Conservation (phyloP, 2,113 vertebrate genomes). For the Zapus hudsonius region DNA sequence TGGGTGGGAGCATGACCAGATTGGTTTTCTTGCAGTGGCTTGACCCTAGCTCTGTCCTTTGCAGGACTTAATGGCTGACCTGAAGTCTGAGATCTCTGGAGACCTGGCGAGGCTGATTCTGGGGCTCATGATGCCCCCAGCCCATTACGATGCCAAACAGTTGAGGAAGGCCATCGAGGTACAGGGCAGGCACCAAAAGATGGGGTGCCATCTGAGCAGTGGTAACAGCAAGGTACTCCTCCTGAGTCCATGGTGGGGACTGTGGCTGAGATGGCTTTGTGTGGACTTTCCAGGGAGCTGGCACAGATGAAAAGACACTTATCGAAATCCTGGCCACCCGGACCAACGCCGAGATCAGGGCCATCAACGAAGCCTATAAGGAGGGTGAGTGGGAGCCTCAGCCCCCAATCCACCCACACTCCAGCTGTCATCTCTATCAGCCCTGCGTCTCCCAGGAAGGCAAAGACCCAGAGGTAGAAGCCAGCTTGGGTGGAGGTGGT, state of each 20-base stretch:
- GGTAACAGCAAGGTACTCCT: too few relatives aligned
- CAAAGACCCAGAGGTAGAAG: not conserved
- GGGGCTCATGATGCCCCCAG: constrained; percentile 94
- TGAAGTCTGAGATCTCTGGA: constrained; percentile 96
- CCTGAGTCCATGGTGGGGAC: not conserved
- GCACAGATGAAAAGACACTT: constrained; percentile 95
- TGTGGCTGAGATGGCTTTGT: not conserved
- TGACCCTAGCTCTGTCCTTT: constrained; percentile 1
- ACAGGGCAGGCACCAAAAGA: not conserved
- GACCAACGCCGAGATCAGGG: constrained; percentile 92
- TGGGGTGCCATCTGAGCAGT: accelerated
- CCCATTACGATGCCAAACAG: constrained; percentile 97
- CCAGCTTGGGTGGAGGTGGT: not conserved
- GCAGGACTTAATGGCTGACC: constrained; percentile 96
- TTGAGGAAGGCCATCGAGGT: constrained; percentile 98
- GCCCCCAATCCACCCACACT: not conserved
- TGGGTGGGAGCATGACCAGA: not conserved
- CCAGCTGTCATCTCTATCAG: not conserved
- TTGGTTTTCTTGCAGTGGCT: not conserved
- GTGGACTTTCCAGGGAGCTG: constrained; percentile 89
- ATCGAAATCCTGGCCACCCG: constrained; percentile 96
- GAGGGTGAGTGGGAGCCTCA: constrained; percentile 82
- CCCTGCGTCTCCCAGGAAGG: not conserved
- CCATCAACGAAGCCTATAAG: constrained; percentile 91
- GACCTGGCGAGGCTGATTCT: constrained; percentile 94